Percentiles rank a stretch among this genome's conserved stretches.
phyloP scores from a whole-genome alignment of 2,888 invertebrate species.

The Lapara coniferarum region DNA sequence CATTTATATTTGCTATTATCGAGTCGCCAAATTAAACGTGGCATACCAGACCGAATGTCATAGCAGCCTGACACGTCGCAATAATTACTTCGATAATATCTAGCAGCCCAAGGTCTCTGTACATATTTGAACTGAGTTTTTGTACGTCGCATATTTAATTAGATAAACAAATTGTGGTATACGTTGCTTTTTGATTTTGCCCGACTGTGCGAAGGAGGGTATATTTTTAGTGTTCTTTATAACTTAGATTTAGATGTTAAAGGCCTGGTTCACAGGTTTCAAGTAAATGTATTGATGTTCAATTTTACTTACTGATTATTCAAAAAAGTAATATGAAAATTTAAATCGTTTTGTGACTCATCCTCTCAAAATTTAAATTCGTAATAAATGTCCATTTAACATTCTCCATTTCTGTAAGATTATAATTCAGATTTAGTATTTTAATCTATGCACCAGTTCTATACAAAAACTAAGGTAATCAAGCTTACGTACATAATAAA shows the following conservation, averaged over 20 bases:
- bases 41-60: constrained; percentile 4
- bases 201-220: too few species aligned
- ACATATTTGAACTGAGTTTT: not conserved
- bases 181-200: not conserved
- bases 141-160: constrained; percentile 10
- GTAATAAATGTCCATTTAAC: too few species aligned
- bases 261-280: too few species aligned
- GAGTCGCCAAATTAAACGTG: not conserved
- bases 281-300: too few species aligned
- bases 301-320: too few species aligned
- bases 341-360: too few species aligned
- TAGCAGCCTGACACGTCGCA: constrained; percentile 4
- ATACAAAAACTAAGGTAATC: constrained; percentile 11
- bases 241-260: too few species aligned
- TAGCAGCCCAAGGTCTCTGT: constrained; percentile 13
- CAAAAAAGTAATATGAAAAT: too few species aligned
- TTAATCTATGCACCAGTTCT: not conserved
- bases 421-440: not conserved
- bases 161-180: not conserved
- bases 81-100: constrained; percentile 17
- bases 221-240: too few species aligned
- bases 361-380: too few species aligned
- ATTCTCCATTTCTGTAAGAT: not conserved
- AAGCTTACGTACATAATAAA: constrained; percentile 9
- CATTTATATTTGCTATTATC: too few species aligned